Base-by-base conservation (phyloP, 1,140 invertebrate species). In the Hydropsyche tenuis region DNA sequence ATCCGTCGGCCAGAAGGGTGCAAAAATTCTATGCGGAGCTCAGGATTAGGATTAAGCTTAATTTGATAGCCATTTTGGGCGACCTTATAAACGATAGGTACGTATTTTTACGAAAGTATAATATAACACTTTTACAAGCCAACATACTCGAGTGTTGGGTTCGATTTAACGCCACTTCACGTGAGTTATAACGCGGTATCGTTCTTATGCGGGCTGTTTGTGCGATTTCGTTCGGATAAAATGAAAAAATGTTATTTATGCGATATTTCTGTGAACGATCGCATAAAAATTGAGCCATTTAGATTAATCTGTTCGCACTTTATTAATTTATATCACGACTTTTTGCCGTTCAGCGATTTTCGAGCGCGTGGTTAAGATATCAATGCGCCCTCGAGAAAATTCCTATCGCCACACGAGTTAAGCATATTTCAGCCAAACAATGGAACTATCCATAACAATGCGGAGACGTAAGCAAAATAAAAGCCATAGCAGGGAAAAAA, bases 1-100 rank as follows among this genome's bases (percentile, higher is more conserved):
- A 68, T 68, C 45, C 37, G 7, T 25, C n/a, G 18, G 43, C 43
- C 11, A 22, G 23, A 68, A 68, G 65, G 65, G 65, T 48, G 65
- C 42, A 48, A 68, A 68, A 68, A 46, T 68, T 60, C 56, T 25
- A 7, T 6, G 23, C 20, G 56, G 11, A 27, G 56, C 4, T 48
- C 16, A 3, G 56, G 4, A 60, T 60, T 20, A 60, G 56, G 22
- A 60, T 60, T 60, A 60, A 60, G 23, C 56, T 25, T 60, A 60
- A 60, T 60, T 60, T 60, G 56, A 60, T 60, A 18, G 22, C 56
- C 56, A n/a, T 27, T 60, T 60, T 60, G 22, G 56, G 22, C 20
- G 56, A 60, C 56, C 23, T 25, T 25, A 18, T 60, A 25, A 12
- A 18, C 20, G 23, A 14, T 60, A 48, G 9, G 30, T 37, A 9